These are phyloP conservation scores for Falco peregrinus DNA, from an alignment of 2,797 vertebrate species.

Conservation along the genomic window DNA sequence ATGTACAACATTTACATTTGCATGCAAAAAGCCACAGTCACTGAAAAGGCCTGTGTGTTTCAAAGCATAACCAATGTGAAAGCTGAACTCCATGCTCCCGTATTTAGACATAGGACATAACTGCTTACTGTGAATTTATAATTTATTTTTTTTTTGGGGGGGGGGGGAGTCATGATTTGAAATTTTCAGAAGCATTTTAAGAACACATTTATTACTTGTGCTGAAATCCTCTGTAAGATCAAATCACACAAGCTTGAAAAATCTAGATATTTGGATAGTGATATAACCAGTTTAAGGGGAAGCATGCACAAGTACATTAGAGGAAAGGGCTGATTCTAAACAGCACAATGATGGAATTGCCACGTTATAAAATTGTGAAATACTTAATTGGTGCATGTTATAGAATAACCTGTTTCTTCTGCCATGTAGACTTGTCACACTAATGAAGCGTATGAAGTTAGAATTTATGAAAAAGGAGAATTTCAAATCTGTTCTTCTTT, in stretches of 20 bases:
- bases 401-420: background rate
- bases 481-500: background rate
- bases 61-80: background rate
- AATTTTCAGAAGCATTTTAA: constrained; percentile 11
- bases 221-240: background rate
- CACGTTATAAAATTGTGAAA: background rate
- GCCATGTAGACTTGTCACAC: background rate
- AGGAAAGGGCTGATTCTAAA: background rate
- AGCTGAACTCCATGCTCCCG: background rate
- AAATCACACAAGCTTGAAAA: background rate
- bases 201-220: background rate
- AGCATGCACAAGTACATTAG: background rate
- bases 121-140: background rate
- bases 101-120: background rate
- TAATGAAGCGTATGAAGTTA: background rate
- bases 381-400: background rate
- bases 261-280: background rate
- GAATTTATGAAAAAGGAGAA: background rate
- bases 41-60: constrained; percentile 63
- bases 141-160: too few species aligned
- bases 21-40: constrained; percentile 61
- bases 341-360: background rate
- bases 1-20: constrained; percentile 62
- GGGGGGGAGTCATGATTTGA: background rate
- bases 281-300: background rate